phyloP scores from a whole-genome alignment of 2,888 invertebrate species.

The Hermaeophaga mercurialis region DNA sequence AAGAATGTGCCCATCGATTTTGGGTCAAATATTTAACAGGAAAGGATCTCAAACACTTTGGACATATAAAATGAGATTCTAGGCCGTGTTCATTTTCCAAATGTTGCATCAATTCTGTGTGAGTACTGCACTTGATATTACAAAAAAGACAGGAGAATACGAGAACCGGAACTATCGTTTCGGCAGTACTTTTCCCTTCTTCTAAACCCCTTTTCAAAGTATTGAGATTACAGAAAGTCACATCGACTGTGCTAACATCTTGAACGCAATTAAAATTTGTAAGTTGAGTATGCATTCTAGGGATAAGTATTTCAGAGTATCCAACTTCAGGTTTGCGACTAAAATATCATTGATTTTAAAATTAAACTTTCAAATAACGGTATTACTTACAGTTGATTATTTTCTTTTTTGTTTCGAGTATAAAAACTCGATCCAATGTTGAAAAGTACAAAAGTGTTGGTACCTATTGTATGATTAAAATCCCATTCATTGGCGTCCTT shows the following conservation, averaged over 20 bases:
- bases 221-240: slow-evolving; percentile 33
- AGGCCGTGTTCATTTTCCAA: slow-evolving; percentile 39
- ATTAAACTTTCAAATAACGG: too few species aligned
- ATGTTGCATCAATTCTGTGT: slow-evolving; percentile 33
- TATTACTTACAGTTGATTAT: slow-evolving; percentile 34
- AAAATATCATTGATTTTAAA: too few species aligned
- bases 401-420: slow-evolving; percentile 39
- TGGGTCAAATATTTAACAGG: slow-evolving; percentile 29
- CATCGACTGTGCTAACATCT: slow-evolving; percentile 19
- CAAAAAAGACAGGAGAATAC: slow-evolving; percentile 38
- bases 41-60: slow-evolving; percentile 35
- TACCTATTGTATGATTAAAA: slow-evolving; percentile 38
- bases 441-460: slow-evolving; percentile 39
- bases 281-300: slow-evolving; percentile 40
- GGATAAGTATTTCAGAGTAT: slow-evolving; percentile 41
- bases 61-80: slow-evolving; percentile 42
- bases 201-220: slow-evolving; percentile 19
- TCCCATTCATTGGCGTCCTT: slow-evolving; percentile 38
- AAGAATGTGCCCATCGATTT: slow-evolving; percentile 39
- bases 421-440: slow-evolving; percentile 40
- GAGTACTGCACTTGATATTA: slow-evolving; percentile 22
- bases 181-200: background rate
- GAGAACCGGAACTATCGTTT: slow-evolving; percentile 3
- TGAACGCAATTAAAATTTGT: slow-evolving; percentile 32
- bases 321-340: slow-evolving; percentile 31